Evolutionary conservation across 2,888 invertebrate species (phyloP).

Genomic region (Diarsia rubi): DNA sequence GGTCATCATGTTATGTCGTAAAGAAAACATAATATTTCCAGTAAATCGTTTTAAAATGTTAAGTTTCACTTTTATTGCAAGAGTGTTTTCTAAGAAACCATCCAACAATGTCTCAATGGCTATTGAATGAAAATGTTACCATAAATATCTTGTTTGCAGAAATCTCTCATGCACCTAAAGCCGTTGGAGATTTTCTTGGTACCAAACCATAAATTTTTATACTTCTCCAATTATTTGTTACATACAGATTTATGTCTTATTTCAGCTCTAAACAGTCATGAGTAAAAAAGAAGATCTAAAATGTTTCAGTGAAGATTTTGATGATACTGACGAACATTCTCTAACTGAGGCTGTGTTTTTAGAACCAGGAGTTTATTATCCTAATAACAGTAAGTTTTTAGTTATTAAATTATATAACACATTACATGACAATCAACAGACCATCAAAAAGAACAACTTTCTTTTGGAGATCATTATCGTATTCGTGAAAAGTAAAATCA

Average conservation of each 20-base stretch:
- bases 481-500: background rate
- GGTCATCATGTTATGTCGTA: background rate
- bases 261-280: constrained; percentile 58
- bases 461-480: background rate
- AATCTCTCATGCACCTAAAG: background rate
- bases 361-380: constrained; percentile 81
- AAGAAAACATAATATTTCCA: background rate
- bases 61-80: constrained; percentile 6
- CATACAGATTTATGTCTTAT: constrained; percentile 1
- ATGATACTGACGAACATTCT: constrained; percentile 54
- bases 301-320: constrained; percentile 46
- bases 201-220: background rate
- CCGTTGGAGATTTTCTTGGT: background rate
- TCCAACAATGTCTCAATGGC: background rate
- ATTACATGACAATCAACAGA: too few species aligned
- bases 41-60: constrained; percentile 6
- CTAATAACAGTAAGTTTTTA: constrained; percentile 76
- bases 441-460: background rate
- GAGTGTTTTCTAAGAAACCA: background rate
- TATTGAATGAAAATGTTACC: background rate
- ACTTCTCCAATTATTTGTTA: background rate
- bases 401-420: background rate
- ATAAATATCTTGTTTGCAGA: background rate
- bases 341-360: constrained; percentile 60
- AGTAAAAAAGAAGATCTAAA: constrained; percentile 35